These are phyloP conservation scores for Calcarius ornatus DNA, from an alignment of 2,113 vertebrate genomes.

Conservation along the genomic window DNA sequence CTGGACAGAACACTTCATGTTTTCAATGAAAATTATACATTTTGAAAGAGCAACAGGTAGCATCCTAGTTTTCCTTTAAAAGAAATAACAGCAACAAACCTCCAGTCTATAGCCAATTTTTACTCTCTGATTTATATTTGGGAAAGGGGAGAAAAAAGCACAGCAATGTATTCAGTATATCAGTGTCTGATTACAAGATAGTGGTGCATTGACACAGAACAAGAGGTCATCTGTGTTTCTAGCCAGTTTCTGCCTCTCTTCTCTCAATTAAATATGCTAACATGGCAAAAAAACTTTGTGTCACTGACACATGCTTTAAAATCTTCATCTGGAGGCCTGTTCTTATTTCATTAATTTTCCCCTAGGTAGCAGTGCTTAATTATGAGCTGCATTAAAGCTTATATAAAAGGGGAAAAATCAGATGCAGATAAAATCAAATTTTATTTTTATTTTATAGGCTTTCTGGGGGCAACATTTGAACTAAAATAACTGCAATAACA, in stretches of 20 bases:
- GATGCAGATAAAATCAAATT: slow-evolving; percentile 1
- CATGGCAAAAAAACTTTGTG: neutral
- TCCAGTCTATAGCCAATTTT: fast-evolving
- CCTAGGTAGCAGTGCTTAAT: slow-evolving; percentile 16
- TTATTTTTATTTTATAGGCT: neutral
- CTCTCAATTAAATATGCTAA: slow-evolving; percentile 7
- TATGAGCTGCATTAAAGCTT: neutral
- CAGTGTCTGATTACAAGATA: neutral
- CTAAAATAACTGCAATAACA: neutral
- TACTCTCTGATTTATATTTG: neutral
- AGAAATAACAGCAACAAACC: neutral
- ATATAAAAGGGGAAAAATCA: neutral
- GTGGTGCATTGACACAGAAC: neutral
- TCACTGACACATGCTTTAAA: neutral
- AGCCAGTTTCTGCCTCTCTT: neutral
- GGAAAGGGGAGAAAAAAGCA: neutral
- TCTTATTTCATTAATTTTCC: slow-evolving; percentile 24
- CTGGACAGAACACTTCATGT: neutral
- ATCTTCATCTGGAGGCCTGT: neutral
- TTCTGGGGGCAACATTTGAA: slow-evolving; percentile 12
- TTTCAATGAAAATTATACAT: neutral
- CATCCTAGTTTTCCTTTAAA: neutral
- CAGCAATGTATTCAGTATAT: neutral
- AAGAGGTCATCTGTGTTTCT: neutral
- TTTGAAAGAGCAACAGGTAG: neutral